Evolutionary conservation across 2,888 invertebrate species (phyloP).

Genomic region (Pyrgus malvae): DNA sequence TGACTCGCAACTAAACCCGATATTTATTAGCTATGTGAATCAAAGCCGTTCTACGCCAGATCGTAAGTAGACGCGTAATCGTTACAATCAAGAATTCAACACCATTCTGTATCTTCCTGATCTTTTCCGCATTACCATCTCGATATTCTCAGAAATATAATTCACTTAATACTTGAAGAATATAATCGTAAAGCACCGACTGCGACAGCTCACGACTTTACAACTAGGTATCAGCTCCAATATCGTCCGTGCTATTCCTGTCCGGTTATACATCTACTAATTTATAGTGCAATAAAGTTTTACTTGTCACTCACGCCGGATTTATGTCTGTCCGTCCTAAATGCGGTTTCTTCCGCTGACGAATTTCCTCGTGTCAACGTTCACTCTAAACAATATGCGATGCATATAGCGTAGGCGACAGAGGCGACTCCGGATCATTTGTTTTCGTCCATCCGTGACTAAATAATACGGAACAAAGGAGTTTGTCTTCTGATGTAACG

Average conservation of each 20-base stretch:
- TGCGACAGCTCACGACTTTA: conserved; percentile 71
- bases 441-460: conserved; percentile 63
- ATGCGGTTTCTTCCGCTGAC: conserved; percentile 78
- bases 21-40: too few species aligned
- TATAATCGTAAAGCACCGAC: conserved; percentile 54
- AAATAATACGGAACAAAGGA: conserved; percentile 61
- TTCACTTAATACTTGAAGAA: conserved; percentile 35
- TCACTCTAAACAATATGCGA: conserved; percentile 58
- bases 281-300: conserved; percentile 78
- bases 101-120: conserved; percentile 19
- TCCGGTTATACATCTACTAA: conserved; percentile 66
- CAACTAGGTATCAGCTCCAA: conserved; percentile 65
- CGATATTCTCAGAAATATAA: conserved; percentile 21
- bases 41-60: too few species aligned
- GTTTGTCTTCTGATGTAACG: conserved; percentile 67
- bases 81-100: conserved; percentile 13
- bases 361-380: conserved; percentile 76
- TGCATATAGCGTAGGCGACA: conserved; percentile 58
- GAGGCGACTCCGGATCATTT: conserved; percentile 62
- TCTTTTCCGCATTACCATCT: conserved; percentile 11
- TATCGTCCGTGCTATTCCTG: conserved; percentile 66
- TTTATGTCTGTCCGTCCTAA: conserved; percentile 73
- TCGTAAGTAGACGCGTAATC: too few species aligned
- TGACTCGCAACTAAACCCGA: too few species aligned
- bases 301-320: conserved; percentile 76